phyloP scores from a whole-genome alignment of 1,140 invertebrate genomes.

The Lepidostoma basale region DNA sequence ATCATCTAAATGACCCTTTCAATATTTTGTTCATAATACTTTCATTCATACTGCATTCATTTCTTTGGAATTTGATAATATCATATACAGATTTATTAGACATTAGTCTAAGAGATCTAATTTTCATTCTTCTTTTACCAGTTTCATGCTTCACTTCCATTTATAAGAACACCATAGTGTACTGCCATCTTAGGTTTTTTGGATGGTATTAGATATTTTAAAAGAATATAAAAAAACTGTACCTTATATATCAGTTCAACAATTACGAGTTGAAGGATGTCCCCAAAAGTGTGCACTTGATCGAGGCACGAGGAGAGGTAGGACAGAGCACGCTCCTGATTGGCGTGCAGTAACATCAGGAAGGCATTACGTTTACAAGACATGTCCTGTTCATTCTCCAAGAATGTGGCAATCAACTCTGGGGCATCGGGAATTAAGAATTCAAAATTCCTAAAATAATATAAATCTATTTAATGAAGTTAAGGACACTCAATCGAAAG shows the following conservation, averaged over 20 bases:
- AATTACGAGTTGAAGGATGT: conserved; percentile 97
- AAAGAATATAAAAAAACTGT: background rate
- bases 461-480: conserved; percentile 4
- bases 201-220: no score
- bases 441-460: conserved; percentile 85
- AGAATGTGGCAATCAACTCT: conserved; percentile 92
- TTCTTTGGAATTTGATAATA: no score
- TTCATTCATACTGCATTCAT: no score
- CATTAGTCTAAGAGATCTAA: no score
- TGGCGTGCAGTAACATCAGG: conserved; percentile 97
- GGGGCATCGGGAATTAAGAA: conserved; percentile 98
- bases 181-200: no score
- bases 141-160: no score
- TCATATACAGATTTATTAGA: no score
- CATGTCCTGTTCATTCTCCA: conserved; percentile 98
- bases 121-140: no score
- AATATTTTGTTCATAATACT: no score
- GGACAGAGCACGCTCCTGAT: conserved; percentile 89
- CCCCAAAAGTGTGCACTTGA: conserved; percentile 92
- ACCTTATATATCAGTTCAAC: conserved; percentile 99
- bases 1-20: no score
- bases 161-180: no score
- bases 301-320: conserved; percentile 95
- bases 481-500: no score
- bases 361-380: conserved; percentile 99